Evolutionary conservation across 2,113 vertebrate species (phyloP).

Genomic region (Ciconia maguari): DNA sequence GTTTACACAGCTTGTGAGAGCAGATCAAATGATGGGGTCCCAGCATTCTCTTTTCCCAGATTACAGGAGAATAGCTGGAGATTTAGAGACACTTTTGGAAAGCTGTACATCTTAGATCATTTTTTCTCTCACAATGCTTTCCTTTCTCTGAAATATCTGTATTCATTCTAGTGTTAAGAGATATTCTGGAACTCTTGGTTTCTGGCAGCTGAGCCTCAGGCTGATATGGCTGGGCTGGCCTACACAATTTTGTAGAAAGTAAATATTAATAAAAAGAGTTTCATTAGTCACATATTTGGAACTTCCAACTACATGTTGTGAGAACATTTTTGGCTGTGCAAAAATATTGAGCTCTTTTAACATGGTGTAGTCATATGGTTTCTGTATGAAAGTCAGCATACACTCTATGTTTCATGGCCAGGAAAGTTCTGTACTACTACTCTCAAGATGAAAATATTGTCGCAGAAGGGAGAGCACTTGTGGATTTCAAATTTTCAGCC

Average conservation of each 20-base stretch:
- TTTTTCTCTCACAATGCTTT: neutral
- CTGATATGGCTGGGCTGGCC: neutral
- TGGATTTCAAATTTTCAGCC: neutral
- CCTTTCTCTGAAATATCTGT: neutral
- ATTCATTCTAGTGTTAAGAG: neutral
- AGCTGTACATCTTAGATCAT: neutral
- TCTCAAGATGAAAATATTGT: neutral
- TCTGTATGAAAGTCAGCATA: neutral
- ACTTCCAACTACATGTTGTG: neutral
- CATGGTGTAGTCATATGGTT: neutral
- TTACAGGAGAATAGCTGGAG: neutral
- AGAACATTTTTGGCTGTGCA: neutral
- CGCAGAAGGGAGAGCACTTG: neutral
- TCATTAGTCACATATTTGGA: neutral
- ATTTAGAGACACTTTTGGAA: neutral
- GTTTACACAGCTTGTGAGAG: neutral
- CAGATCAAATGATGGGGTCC: neutral
- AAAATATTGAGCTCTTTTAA: neutral
- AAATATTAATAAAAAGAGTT: neutral
- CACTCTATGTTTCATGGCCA: neutral
- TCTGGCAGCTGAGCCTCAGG: neutral
- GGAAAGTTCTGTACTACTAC: neutral
- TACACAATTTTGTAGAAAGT: neutral
- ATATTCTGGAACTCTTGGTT: neutral
- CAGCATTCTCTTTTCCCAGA: neutral